A percentile compares a stretch with the other conserved stretches of the same genome.
These are phyloP conservation scores for Drosophila lacteicornis DNA, from an alignment of 1,140 invertebrate species.

Conservation along the genomic window DNA sequence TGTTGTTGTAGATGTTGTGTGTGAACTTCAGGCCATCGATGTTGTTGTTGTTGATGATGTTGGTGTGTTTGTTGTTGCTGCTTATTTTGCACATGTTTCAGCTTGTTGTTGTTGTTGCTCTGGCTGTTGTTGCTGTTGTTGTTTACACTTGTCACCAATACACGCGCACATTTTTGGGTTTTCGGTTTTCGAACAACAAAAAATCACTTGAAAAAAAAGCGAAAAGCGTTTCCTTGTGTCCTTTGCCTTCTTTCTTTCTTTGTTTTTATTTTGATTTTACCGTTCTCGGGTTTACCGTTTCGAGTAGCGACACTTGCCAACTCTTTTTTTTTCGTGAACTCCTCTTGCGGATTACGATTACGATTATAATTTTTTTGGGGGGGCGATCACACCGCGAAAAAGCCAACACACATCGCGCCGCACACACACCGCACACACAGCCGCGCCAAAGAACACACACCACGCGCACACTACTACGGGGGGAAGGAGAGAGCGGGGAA, in stretches of 20 bases:
- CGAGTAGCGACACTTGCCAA: too few species aligned
- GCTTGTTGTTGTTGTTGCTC: slow-evolving; percentile 27
- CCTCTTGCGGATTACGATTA: too few species aligned
- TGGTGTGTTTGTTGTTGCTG: slow-evolving; percentile 37
- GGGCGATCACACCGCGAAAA: not conserved
- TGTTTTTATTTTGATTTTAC: not conserved
- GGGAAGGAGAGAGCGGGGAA: not conserved
- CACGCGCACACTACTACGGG: slow-evolving; percentile 1
- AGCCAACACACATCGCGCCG: slow-evolving; percentile 12
- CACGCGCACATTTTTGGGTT: slow-evolving; percentile 54
- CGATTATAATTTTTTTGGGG: too few species aligned
- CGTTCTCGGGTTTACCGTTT: too few species aligned
- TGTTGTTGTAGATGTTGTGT: slow-evolving; percentile 19
- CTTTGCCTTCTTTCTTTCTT: slow-evolving; percentile 10
- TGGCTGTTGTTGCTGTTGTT: slow-evolving; percentile 28
- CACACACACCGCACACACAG: slow-evolving; percentile 19
- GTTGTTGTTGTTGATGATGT: slow-evolving; percentile 24
- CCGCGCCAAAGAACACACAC: slow-evolving; percentile 19
- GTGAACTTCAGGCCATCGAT: slow-evolving; percentile 25
- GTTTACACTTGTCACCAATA: slow-evolving; percentile 68
- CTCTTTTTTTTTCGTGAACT: too few species aligned
- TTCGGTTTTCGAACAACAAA: slow-evolving; percentile 23
- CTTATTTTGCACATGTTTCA: slow-evolving; percentile 49
- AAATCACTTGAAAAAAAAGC: slow-evolving; percentile 61
- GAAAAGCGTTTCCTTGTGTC: slow-evolving; percentile 30